A percentile compares a stretch with the other conserved stretches of the same genome.
These are phyloP conservation scores for Misgurnus mizolepis DNA, from an alignment of 2,113 vertebrate genomes.

Conservation along the genomic window DNA sequence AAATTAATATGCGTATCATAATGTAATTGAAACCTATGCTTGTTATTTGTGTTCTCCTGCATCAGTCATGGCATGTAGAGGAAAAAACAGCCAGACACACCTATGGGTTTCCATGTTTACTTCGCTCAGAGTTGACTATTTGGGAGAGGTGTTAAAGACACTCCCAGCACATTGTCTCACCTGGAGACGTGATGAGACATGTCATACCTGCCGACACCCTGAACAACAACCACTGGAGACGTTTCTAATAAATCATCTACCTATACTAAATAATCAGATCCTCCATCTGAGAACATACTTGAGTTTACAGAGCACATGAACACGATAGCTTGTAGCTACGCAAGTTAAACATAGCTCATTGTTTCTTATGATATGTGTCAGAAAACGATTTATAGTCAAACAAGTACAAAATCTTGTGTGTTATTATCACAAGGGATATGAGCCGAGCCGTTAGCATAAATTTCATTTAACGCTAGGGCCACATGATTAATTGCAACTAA, in stretches of 20 bases:
- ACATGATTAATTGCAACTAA: no score
- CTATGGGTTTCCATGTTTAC: constrained; percentile 34
- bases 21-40: constrained; percentile 6
- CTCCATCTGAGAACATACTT: no score
- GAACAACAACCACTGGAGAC: background rate
- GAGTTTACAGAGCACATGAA: no score
- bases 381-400: no score
- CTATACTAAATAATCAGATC: background rate
- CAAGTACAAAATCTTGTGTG: no score
- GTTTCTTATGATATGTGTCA: no score
- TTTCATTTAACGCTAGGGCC: no score
- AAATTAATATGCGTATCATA: background rate
- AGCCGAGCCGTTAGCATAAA: no score
- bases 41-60: background rate
- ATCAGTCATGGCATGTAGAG: constrained; percentile 20
- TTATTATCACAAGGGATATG: no score
- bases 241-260: background rate
- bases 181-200: constrained; percentile 63
- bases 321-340: no score
- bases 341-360: no score
- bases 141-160: constrained; percentile 62
- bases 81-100: constrained; percentile 26
- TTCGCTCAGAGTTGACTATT: constrained; percentile 57
- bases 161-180: constrained; percentile 55
- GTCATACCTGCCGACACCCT: constrained; percentile 52